Evolutionary conservation across 2,113 vertebrate genomes (phyloP), one percentile per base, ranked within the genome.

Genomic region (Pyxicephalus adspersus): DNA sequence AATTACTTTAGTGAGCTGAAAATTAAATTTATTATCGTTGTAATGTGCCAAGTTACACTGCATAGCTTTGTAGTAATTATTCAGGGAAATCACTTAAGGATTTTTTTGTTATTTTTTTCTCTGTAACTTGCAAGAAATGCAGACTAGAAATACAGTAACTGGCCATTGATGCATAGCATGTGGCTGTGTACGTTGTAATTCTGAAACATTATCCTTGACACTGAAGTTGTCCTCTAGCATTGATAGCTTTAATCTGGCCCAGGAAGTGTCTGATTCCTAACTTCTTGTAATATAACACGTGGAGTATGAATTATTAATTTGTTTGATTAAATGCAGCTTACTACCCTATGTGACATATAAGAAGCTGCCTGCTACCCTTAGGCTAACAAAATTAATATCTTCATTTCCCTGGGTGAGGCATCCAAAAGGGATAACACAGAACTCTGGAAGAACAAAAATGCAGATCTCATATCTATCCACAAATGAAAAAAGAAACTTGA

Each of bases 301-400:
- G 5, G 0, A 26, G 23, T 0, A 0, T 87, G 72, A 87, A 84
- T 87, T 77, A 85, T 85, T 86, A 74, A 86, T 83, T 22, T 28
- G 52, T 83, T 88, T 88, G 80, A 89, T 89, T 90, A 86, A 88
- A 89, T 67, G 17, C 71, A 86, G 83, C 83, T 89, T 85, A 83
- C 79, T 83, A 83, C 83, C 66, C 86, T 87, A 75, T 73, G 77
- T 84, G 86, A 83, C 84, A 89, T 84, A 75, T 74, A 82, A 50
- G 2, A 18, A 57, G 28, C 19, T 31, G 11, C 22, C 57, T 22
- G 13, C 17, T 57, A 34, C 60, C 61, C 51, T 66, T 51, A 45
- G 70, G 61, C 63, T 20, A 66, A 29, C 3, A 74, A 74, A 82
- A 66, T 74, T 51, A 74, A 64, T 64, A 72, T 73, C 50, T 65